Conservation (phyloP, 2,888 invertebrate genomes). For the Phasia obesa region DNA sequence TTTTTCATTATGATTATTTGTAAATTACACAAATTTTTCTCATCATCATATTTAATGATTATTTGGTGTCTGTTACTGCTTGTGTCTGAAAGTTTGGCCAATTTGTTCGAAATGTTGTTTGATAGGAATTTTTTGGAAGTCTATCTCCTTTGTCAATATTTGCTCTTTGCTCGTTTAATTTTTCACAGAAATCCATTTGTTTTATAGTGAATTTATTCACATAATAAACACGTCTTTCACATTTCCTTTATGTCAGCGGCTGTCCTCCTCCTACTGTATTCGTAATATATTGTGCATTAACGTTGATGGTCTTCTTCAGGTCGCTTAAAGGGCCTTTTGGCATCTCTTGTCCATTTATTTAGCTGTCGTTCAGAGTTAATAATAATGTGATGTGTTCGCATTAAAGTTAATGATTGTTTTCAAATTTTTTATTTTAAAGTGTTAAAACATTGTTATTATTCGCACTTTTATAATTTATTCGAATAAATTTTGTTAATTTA, state of each 20-base stretch:
- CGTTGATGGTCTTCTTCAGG: constrained; percentile 28
- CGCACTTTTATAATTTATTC: constrained; percentile 36
- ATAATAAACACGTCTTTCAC: constrained; percentile 44
- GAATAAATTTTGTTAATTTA: constrained; percentile 5
- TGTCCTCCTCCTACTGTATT: constrained; percentile 40
- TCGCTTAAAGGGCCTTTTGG: not conserved
- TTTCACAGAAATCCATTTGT: constrained; percentile 61
- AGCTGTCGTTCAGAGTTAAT: constrained; percentile 17
- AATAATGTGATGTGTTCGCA: constrained; percentile 31
- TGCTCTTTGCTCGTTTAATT: constrained; percentile 46
- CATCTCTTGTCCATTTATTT: not conserved
- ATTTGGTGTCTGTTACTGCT: constrained; percentile 53
- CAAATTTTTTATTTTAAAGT: constrained; percentile 29
- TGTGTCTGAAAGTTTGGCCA: not conserved
- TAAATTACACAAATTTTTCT: constrained; percentile 44
- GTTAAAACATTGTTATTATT: constrained; percentile 55
- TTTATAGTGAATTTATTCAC: constrained; percentile 17
- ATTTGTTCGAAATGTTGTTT: constrained; percentile 45
- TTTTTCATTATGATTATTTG: constrained; percentile 46
- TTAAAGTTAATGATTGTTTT: constrained; percentile 28
- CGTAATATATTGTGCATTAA: constrained; percentile 13
- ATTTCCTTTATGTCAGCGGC: constrained; percentile 33
- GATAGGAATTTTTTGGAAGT: not conserved
- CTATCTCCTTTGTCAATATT: constrained; percentile 28
- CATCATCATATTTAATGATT: constrained; percentile 49